Percentiles rank a stretch among this genome's conserved stretches.
phyloP scores from a whole-genome alignment of 2,113 vertebrate genomes.

The Oxyura jamaicensis region DNA sequence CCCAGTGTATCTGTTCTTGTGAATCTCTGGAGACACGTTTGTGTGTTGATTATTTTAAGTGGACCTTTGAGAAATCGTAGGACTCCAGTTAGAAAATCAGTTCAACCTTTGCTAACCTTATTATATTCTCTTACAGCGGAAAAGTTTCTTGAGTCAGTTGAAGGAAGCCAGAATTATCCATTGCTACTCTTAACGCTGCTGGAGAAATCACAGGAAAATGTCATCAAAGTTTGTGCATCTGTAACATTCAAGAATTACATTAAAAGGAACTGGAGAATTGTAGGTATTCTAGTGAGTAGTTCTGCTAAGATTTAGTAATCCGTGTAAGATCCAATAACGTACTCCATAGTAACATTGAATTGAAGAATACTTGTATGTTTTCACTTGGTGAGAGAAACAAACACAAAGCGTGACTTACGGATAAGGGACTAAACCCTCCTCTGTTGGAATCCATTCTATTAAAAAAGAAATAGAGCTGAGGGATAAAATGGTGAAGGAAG shows the following conservation, averaged over 20 bases:
- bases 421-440: not conserved
- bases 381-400: not conserved
- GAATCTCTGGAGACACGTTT: not conserved
- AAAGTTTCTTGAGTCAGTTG: conserved; percentile 97
- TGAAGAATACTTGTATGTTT: not conserved
- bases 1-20: not conserved
- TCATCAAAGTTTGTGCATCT: conserved; percentile 96
- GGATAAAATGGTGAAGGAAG: not conserved
- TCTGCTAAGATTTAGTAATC: not conserved
- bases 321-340: not conserved
- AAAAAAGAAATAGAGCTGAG: not conserved
- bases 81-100: not conserved
- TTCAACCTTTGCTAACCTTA: not conserved
- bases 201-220: conserved; percentile 95
- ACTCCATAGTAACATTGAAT: not conserved
- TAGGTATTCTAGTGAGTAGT: conserved; percentile 77
- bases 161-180: conserved; percentile 95
- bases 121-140: conserved; percentile 84
- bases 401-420: not conserved
- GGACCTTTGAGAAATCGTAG: rapidly evolving
- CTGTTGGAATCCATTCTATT: rapidly evolving
- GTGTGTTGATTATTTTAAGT: not conserved
- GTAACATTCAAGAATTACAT: conserved; percentile 99
- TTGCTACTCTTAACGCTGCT: conserved; percentile 90
- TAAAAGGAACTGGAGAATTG: conserved; percentile 98